Percentiles rank a stretch among this genome's conserved stretches.
Conservation (phyloP, 2,797 vertebrate genomes). For the Crenuchus spilurus region DNA sequence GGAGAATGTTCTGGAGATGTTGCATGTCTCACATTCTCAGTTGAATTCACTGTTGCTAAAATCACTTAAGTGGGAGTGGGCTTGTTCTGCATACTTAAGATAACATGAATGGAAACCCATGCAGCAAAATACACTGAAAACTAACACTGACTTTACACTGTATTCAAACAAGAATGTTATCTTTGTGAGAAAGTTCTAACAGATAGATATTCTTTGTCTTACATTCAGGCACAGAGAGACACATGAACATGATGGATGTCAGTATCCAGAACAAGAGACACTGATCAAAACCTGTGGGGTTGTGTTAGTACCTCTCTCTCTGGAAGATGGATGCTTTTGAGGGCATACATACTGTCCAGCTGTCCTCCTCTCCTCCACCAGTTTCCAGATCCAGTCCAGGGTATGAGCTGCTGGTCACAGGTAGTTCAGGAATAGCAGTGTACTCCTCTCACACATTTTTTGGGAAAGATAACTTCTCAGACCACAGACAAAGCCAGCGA, state of each 20-base stretch:
- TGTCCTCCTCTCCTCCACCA: constrained; percentile 71
- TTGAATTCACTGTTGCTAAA: too few relatives aligned
- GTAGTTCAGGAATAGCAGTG: constrained; percentile 70
- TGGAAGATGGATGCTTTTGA: constrained; percentile 77
- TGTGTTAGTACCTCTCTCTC: neutral
- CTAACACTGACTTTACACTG: constrained; percentile 9
- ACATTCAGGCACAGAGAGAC: neutral
- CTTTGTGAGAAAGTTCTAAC: neutral
- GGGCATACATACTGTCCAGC: constrained; percentile 75
- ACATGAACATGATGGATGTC: neutral
- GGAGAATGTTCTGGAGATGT: too few relatives aligned
- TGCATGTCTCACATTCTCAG: too few relatives aligned
- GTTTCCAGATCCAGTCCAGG: constrained; percentile 59
- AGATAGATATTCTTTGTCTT: neutral
- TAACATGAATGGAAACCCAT: neutral
- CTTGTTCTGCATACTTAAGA: constrained; percentile 33
- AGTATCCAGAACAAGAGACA: neutral
- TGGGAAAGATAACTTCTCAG: constrained; percentile 56
- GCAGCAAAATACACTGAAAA: neutral
- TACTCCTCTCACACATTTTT: constrained; percentile 75
- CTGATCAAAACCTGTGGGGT: neutral
- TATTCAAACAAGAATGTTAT: constrained; percentile 1
- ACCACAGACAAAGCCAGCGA: constrained; percentile 36
- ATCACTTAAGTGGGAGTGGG: neutral
- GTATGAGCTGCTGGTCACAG: constrained; percentile 71